Evolutionary conservation across 2,113 vertebrate genomes (phyloP), one percentile per base, ranked within the genome.

Genomic region (Sardina pilchardus): DNA sequence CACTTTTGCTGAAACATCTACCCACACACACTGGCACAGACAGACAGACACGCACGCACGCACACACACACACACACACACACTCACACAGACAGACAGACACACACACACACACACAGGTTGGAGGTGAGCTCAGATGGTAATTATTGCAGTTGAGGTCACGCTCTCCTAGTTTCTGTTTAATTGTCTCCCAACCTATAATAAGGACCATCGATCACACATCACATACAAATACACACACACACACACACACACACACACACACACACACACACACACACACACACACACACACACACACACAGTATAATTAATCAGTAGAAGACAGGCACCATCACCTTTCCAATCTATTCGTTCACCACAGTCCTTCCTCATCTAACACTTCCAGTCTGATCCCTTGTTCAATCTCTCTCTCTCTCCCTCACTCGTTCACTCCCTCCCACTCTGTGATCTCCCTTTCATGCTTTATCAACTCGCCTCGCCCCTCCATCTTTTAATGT

Each of bases 121-220:
- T 17, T 63, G 1, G 14, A 36, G 44, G 24, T 44, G 1, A 85
- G 87, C 50, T 82, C 17, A 86, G 42, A 84, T 83, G 84, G 87
- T 81, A 90, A 92, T 92, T 90, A 88, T 87, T 89, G 85, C 90
- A 85, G 84, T 90, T 88, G 91, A 82, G 82, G 89, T 89, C 43
- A 48, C 81, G 42, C 83, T 92, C 86, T 81, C 63, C 84, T 86
- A 75, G 85, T 90, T 83, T 90, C 63, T 83, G 82, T 91, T 91
- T 93, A 95, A 94, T 94, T 93, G 91, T 92, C 90, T 93, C 75
- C 53, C 83, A 81, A 42, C 82, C 88, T 92, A 89, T 93, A 93
- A 94, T 92, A 89, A 90, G 86, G 90, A 53, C 83, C 87, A 93
- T 95, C 91, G 89, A 93, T 94, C 92, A 93, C 88, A 87, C 83